Conservation (phyloP, 2,888 invertebrate genomes). For the Philhelius pedissequus region DNA sequence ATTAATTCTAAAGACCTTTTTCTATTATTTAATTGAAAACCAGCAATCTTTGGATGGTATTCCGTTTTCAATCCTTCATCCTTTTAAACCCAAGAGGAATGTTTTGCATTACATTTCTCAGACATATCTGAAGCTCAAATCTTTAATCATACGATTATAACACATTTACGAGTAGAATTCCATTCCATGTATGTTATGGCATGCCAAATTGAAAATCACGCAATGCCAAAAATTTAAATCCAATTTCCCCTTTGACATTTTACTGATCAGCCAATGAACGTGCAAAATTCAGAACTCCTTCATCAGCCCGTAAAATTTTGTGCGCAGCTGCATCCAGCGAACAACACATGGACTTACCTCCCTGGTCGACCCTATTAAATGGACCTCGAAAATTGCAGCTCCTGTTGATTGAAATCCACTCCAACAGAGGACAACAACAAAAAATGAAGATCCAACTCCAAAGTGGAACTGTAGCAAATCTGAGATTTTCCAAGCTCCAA, state of each 20-base stretch:
- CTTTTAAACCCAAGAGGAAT: too few relatives aligned
- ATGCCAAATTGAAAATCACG: neutral
- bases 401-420: slow-evolving; percentile 62
- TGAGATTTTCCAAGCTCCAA: neutral
- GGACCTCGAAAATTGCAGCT: slow-evolving; percentile 57
- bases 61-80: too few relatives aligned
- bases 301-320: slow-evolving; percentile 31
- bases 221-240: slow-evolving; percentile 1
- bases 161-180: too few relatives aligned
- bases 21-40: too few relatives aligned
- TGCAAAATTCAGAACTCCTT: slow-evolving; percentile 48
- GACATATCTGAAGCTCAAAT: too few relatives aligned
- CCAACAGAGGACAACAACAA: neutral
- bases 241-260: slow-evolving; percentile 62
- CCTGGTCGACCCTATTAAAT: slow-evolving; percentile 45
- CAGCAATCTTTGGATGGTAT: too few relatives aligned
- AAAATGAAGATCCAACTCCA: neutral
- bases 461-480: slow-evolving; percentile 59
- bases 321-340: slow-evolving; percentile 5
- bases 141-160: too few relatives aligned
- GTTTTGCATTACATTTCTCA: too few relatives aligned
- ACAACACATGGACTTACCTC: neutral
- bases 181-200: neutral
- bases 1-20: too few relatives aligned
- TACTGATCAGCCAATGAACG: slow-evolving; percentile 26